phyloP scores from a whole-genome alignment of 2,888 invertebrate species.

The Chaetogeoica ovagalla region DNA sequence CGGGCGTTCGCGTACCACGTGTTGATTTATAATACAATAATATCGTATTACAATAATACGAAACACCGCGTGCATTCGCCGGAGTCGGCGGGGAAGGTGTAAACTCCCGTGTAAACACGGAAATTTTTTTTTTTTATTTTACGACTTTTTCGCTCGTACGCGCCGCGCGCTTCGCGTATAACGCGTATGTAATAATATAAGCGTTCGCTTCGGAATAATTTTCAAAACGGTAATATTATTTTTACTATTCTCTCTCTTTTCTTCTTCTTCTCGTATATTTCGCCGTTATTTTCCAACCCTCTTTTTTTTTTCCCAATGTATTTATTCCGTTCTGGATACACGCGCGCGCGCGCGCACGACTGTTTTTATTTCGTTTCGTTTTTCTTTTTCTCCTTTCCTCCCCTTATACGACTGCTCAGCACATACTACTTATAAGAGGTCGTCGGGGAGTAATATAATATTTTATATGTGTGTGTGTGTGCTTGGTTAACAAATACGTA shows the following conservation, averaged over 20 bases:
- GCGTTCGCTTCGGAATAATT: background rate
- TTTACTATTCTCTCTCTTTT: too few species aligned
- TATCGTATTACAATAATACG: background rate
- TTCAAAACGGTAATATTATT: constrained; percentile 11
- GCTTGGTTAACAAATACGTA: background rate
- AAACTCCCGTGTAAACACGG: background rate
- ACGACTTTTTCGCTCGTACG: background rate
- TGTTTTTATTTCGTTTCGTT: background rate
- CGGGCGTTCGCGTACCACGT: background rate
- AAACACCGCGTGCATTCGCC: background rate
- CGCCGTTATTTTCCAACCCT: background rate
- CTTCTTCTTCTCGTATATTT: too few species aligned
- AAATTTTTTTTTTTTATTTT: background rate
- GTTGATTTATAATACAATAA: constrained; percentile 6
- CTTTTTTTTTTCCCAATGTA: background rate
- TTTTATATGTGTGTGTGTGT: background rate
- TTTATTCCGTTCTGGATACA: background rate
- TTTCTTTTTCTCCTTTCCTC: too few species aligned
- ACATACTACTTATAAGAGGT: background rate
- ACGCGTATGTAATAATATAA: too few species aligned
- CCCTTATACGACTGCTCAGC: background rate
- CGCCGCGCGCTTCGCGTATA: background rate
- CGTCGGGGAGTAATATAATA: constrained; percentile 18
- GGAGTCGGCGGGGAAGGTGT: background rate
- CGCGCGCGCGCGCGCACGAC: background rate